These are phyloP conservation scores for Lanius ludovicianus DNA, from an alignment of 2,113 vertebrate genomes.

Conservation along the genomic window DNA sequence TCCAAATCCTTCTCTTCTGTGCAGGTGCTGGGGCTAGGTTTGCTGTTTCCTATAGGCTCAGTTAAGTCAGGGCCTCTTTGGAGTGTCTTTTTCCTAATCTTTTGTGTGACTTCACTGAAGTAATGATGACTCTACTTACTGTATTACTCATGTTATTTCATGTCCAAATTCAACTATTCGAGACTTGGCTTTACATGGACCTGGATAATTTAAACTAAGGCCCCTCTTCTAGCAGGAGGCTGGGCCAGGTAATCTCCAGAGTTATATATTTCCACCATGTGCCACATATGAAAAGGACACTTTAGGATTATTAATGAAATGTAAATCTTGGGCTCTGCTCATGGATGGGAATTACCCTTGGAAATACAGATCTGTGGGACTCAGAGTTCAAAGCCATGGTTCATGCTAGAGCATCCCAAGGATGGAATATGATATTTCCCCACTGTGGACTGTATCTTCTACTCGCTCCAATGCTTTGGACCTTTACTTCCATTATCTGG, in stretches of 20 bases:
- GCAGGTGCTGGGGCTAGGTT: not conserved
- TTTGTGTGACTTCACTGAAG: not conserved
- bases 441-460: not conserved
- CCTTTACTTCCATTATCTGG: not conserved
- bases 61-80: not conserved
- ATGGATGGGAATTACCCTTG: not conserved
- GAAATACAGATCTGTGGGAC: not conserved
- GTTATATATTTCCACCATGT: not conserved
- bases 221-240: not conserved
- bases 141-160: not conserved
- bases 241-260: conserved; percentile 13
- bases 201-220: not conserved
- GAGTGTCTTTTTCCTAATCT: not conserved
- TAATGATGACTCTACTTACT: not conserved
- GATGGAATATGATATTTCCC: not conserved
- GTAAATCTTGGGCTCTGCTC: not conserved
- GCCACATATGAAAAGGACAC: not conserved
- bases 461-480: not conserved
- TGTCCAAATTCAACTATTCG: not conserved
- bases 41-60: not conserved
- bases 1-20: not conserved
- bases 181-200: not conserved
- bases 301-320: conserved; percentile 19
- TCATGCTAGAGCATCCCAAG: not conserved
- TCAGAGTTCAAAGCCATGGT: not conserved